Evolutionary conservation across 2,113 vertebrate species (phyloP).

Genomic region (Panthera uncia): DNA sequence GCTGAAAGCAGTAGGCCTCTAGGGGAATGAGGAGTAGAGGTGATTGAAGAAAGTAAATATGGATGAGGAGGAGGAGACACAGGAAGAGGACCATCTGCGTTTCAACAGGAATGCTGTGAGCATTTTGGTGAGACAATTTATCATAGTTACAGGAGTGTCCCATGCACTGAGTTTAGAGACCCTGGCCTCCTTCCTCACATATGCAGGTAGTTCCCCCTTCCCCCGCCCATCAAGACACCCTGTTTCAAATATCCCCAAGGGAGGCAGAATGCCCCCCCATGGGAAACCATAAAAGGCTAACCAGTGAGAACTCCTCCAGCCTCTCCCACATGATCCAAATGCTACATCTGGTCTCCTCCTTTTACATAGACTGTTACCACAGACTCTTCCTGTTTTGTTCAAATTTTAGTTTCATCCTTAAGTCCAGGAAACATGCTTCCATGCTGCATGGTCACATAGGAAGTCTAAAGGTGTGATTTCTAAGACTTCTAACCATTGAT

Average conservation of each 20-base stretch:
- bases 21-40: not conserved
- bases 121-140: not conserved
- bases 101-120: not conserved
- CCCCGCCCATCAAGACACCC: not conserved
- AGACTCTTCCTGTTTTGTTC: not conserved
- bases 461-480: not conserved
- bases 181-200: not conserved
- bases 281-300: not conserved
- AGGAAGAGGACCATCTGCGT: not conserved
- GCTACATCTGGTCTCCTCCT: not conserved
- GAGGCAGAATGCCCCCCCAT: not conserved
- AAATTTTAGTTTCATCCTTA: not conserved
- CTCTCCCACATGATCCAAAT: not conserved
- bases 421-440: not conserved
- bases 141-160: not conserved
- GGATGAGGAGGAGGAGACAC: not conserved
- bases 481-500: not conserved
- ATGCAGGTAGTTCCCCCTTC: not conserved
- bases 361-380: not conserved
- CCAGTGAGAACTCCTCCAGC: not conserved
- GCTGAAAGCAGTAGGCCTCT: not conserved
- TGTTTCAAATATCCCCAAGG: not conserved
- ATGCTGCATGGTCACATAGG: not conserved
- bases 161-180: no score
- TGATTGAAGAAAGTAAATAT: not conserved